Evolutionary conservation across 2,113 vertebrate genomes (phyloP), one percentile per base, ranked within the genome.

Genomic region (Zosterops borbonicus): DNA sequence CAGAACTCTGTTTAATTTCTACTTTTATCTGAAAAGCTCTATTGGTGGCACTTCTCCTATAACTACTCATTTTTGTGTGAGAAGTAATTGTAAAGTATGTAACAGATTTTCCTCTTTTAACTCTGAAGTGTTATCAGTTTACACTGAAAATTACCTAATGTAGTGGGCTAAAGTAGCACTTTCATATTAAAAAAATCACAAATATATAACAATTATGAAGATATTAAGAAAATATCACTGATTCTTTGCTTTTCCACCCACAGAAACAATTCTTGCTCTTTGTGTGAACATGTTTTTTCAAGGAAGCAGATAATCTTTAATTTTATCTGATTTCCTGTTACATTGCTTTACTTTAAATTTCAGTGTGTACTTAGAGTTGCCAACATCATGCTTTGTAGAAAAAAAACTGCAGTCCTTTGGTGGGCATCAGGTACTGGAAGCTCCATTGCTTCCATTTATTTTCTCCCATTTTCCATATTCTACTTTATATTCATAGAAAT

Each of bases 21-120:
- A 4, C 22, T 58, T 78, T 64, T 28, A 44, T 52, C 24, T 52
- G 27, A 49, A 4, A 63, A 79, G 3, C 3, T 65, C 47, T 52
- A 35, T 5, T 1, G 0, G 7, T 62, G 9, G 2, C 19, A 44
- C 7, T 59, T 85, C 9, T 79, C 9, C 16, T 22, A 29, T n/a
- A 5, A 90, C 81, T 46, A 15, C 9, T 88, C 7, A 10, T 59
- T 55, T 71, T 67, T 53, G 14, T 50, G 29, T 53, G 27, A 79
- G 25, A 2, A 65, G 9, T 46, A 79, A 17, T 50, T 83, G 29
- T 11, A 55, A 90, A 77, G 4, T n/a, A n/a, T 35, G 27, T 76
- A 67, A 9, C 9, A 35, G 31, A 73, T 80, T 64, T 62, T 80
- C 4, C 4, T 52, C 6, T 52, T 89, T 71, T 42, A 73, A 31